Evolutionary conservation across 2,797 vertebrate genomes (phyloP).

Genomic region (Pangasius mekongensis): DNA sequence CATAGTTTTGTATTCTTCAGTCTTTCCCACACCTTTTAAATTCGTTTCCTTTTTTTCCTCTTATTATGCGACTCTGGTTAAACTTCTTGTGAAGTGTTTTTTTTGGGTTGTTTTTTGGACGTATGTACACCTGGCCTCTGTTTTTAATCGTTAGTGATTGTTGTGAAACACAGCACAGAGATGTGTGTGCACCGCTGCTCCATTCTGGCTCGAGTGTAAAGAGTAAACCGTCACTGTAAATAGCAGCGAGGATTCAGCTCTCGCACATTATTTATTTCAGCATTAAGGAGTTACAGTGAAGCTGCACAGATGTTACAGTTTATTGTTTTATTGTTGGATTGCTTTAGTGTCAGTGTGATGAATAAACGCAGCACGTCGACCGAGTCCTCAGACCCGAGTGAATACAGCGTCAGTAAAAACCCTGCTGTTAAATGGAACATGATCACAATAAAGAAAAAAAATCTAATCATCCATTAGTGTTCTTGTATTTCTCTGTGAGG

Average conservation of each 20-base stretch:
- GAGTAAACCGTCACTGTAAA: slow-evolving; percentile 3
- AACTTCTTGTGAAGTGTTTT: background rate
- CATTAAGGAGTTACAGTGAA: background rate
- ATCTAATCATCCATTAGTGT: background rate
- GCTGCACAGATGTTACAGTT: background rate
- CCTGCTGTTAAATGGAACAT: background rate
- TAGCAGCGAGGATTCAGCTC: background rate
- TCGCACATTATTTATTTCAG: slow-evolving; percentile 2
- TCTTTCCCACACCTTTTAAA: background rate
- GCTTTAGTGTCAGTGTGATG: background rate
- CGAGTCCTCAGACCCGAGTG: background rate
- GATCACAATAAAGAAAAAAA: slow-evolving; percentile 14
- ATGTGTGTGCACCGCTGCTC: background rate
- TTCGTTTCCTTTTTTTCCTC: background rate
- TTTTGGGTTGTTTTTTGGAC: background rate
- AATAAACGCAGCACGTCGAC: background rate
- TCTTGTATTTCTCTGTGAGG: background rate
- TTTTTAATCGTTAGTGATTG: background rate
- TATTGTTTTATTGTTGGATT: background rate
- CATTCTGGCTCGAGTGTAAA: background rate
- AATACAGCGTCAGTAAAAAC: background rate
- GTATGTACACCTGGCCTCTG: too few species aligned
- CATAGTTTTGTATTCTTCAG: background rate
- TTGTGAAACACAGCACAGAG: background rate
- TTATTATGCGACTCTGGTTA: background rate